Evolutionary conservation across 2,113 vertebrate species (phyloP), one percentile per base, ranked within the genome.

Genomic region (Hippocampus zosterae): DNA sequence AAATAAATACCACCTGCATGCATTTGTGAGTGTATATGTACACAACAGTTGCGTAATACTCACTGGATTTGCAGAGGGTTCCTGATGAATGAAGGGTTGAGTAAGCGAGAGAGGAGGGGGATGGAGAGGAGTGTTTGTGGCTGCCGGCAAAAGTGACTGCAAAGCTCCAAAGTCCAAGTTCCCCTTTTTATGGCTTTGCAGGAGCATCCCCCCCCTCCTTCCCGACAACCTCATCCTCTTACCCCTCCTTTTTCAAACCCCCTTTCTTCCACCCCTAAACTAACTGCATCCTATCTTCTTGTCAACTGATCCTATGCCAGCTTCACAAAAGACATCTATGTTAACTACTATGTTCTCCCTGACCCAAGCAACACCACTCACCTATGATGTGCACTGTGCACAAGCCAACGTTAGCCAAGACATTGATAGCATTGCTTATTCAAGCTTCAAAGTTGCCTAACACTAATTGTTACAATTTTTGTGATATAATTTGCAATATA

Each of bases 91-190:
- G 83, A 72, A 82, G 73, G 74, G 72, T 59, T 83, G 81, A 81
- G 71, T 81, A 76, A 83, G 87, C 83, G 74, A 63, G 78, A 85
- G 81, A 82, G 63, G 87, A 89, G 80, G 84, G 79, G 64, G 84
- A 79, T 82, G 83, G 84, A 84, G 81, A 82, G 90, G 85, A 88
- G 86, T 88, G 90, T 89, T 88, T 91, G 78, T 88, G 90, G 91
- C 91, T 92, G 91, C 91, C 90, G 85, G 85, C 65, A 90, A 79
- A 85, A 87, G 86, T 90, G 89, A 95, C 95, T 97, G 94, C 92
- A 56, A 91, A 71, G 74, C 76, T 86, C 74, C 81, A 90, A 19
- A 89, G 73, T 86, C 71, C 69, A 88, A 81, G 91, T 90, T 81
- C 76, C 69, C 88, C 91, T 93, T 91, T 94, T 94, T 95, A 94